Percentiles rank a stretch among this genome's conserved stretches.
phyloP scores from a whole-genome alignment of 2,797 vertebrate genomes.

The Danio aesculapii region DNA sequence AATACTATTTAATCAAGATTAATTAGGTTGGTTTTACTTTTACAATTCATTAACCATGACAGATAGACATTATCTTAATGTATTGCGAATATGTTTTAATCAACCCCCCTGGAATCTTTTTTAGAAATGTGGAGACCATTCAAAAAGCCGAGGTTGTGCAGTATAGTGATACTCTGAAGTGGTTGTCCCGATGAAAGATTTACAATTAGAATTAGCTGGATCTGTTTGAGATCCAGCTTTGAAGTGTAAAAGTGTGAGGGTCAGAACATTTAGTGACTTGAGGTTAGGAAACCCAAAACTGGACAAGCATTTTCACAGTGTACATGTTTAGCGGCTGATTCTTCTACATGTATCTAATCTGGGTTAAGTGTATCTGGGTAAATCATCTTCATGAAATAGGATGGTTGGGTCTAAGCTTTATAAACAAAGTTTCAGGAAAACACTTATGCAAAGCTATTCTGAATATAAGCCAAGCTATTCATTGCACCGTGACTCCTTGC shows the following conservation, averaged over 20 bases:
- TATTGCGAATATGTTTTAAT: constrained; percentile 22
- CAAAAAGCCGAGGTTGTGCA: not conserved
- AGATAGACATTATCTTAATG: constrained; percentile 2
- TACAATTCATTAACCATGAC: not conserved
- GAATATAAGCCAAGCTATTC: constrained; percentile 3
- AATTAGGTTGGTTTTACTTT: constrained; percentile 9
- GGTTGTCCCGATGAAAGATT: constrained; percentile 41
- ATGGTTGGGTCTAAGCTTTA: not conserved
- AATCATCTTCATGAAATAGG: not conserved
- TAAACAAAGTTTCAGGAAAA: not conserved
- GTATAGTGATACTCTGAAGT: constrained; percentile 31
- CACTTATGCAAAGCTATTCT: not conserved
- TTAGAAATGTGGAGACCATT: not conserved
- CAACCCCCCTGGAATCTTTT: not conserved
- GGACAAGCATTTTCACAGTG: constrained; percentile 20
- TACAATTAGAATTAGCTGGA: constrained; percentile 43
- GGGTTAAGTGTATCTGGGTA: constrained; percentile 19
- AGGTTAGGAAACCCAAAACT: not conserved
- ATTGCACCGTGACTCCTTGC: constrained; percentile 51
- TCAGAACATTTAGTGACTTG: constrained; percentile 38
- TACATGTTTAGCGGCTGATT: constrained; percentile 28
- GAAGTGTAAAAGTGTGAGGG: constrained; percentile 61
- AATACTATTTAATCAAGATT: constrained; percentile 2
- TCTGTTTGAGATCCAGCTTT: constrained; percentile 22
- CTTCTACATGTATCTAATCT: not conserved